A percentile compares a stretch with the other conserved stretches of the same genome.
These are phyloP conservation scores for Halictus ligatus DNA, from an alignment of 2,888 invertebrate genomes.

Conservation along the genomic window DNA sequence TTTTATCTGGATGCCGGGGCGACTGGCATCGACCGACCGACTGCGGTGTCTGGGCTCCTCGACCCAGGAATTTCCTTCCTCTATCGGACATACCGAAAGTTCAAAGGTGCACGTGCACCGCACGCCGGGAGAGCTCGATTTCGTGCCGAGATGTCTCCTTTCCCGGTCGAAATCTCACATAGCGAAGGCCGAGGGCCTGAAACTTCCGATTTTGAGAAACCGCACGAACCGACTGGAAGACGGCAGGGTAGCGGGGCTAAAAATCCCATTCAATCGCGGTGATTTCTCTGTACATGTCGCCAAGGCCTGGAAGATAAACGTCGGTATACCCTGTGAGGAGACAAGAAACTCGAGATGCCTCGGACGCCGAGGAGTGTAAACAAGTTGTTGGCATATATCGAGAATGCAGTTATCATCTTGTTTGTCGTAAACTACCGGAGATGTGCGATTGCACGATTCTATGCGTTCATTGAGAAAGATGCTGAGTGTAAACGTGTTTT, in stretches of 20 bases:
- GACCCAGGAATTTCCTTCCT: constrained; percentile 60
- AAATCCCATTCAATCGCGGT: not conserved
- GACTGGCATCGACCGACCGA: constrained; percentile 52
- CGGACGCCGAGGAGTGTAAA: too few relatives aligned
- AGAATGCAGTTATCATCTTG: too few relatives aligned
- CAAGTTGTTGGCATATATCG: too few relatives aligned
- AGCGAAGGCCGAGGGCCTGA: too few relatives aligned
- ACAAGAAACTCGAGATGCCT: too few relatives aligned
- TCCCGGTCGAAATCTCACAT: constrained; percentile 20
- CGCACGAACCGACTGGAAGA: not conserved
- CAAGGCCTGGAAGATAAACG: too few relatives aligned
- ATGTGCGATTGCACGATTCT: too few relatives aligned
- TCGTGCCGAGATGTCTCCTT: constrained; percentile 28
- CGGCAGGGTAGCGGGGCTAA: not conserved
- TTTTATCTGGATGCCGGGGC: constrained; percentile 64
- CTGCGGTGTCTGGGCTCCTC: constrained; percentile 47
- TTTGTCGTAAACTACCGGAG: too few relatives aligned
- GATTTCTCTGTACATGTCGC: too few relatives aligned
- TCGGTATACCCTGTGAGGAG: too few relatives aligned
- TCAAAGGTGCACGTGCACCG: constrained; percentile 45
- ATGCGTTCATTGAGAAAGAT: too few relatives aligned
- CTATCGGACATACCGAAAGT: constrained; percentile 38
- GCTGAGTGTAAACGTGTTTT: not conserved
- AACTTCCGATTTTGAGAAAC: not conserved
- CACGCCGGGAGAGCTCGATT: constrained; percentile 10